Evolutionary conservation across 2,797 vertebrate genomes (phyloP).

Genomic region (Rachycentron canadum): DNA sequence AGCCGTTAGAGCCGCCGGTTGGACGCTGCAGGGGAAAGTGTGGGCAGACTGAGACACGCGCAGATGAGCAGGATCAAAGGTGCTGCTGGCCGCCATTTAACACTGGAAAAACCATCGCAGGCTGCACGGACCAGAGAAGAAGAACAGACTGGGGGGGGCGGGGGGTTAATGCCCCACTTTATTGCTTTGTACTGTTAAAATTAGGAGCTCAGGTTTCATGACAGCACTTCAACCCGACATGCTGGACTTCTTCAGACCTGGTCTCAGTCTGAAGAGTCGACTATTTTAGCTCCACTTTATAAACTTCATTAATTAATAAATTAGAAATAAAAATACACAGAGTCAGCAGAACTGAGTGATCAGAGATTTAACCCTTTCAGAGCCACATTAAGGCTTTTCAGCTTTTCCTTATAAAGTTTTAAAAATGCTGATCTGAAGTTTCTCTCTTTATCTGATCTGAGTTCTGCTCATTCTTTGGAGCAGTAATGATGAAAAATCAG

Average conservation of each 20-base stretch:
- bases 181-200: conserved; percentile 71
- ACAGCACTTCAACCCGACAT: conserved; percentile 38
- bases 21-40: conserved; percentile 72
- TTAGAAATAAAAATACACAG: no score
- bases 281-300: neutral
- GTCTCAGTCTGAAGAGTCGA: conserved; percentile 15
- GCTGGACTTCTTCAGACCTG: conserved; percentile 27
- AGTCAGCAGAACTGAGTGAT: no score
- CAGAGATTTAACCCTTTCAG: no score
- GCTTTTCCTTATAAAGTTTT: no score
- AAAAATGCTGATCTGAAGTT: no score
- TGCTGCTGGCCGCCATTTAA: conserved; percentile 58
- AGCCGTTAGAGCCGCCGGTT: conserved; percentile 61
- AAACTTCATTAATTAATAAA: neutral
- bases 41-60: conserved; percentile 74
- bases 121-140: conserved; percentile 52
- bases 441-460: no score
- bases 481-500: no score
- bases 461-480: no score
- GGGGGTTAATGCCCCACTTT: conserved; percentile 71
- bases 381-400: no score
- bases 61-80: conserved; percentile 80
- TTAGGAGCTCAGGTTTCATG: conserved; percentile 76
- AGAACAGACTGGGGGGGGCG: conserved; percentile 33
- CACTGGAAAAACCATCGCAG: conserved; percentile 82